A percentile compares a stretch with the other conserved stretches of the same genome.
Evolutionary conservation across 2,888 invertebrate species (phyloP).

Genomic region (Acleris cristana): DNA sequence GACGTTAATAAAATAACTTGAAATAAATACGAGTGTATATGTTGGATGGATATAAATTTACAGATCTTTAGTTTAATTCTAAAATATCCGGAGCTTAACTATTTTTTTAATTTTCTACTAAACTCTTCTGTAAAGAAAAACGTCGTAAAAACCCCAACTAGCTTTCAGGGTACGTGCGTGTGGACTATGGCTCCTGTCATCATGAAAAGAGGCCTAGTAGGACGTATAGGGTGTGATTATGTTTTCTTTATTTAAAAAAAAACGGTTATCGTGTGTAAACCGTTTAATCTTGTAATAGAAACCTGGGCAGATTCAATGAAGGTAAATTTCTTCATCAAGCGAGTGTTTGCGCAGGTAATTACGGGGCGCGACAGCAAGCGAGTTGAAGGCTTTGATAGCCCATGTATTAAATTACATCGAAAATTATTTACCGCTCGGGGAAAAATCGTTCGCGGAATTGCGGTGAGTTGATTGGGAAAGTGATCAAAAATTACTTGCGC

Average conservation of each 20-base stretch:
- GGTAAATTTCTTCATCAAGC: conserved; percentile 73
- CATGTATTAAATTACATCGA: conserved; percentile 49
- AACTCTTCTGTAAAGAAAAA: too few relatives aligned
- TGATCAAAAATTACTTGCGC: too few relatives aligned
- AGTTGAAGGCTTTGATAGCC: conserved; percentile 47
- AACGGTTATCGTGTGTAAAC: conserved; percentile 27
- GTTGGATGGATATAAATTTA: background rate
- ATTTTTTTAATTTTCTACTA: too few relatives aligned
- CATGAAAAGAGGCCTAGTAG: too few relatives aligned
- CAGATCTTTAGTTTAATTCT: too few relatives aligned
- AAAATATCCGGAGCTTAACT: too few relatives aligned
- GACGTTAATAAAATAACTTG: conserved; percentile 5
- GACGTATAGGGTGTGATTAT: background rate
- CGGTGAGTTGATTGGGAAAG: conserved; percentile 18
- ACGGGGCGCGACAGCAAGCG: conserved; percentile 67
- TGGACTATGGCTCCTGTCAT: too few relatives aligned
- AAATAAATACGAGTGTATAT: background rate
- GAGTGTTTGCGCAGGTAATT: conserved; percentile 63
- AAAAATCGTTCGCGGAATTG: conserved; percentile 38
- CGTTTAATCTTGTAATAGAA: conserved; percentile 52
- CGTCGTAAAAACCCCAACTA: too few relatives aligned
- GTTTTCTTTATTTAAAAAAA: conserved; percentile 17
- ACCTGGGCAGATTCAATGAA: conserved; percentile 55
- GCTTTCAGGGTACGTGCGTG: too few relatives aligned
- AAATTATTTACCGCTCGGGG: conserved; percentile 46